Base-by-base conservation (phyloP, 2,113 vertebrate species). In the Coptodon bakossiorum region DNA sequence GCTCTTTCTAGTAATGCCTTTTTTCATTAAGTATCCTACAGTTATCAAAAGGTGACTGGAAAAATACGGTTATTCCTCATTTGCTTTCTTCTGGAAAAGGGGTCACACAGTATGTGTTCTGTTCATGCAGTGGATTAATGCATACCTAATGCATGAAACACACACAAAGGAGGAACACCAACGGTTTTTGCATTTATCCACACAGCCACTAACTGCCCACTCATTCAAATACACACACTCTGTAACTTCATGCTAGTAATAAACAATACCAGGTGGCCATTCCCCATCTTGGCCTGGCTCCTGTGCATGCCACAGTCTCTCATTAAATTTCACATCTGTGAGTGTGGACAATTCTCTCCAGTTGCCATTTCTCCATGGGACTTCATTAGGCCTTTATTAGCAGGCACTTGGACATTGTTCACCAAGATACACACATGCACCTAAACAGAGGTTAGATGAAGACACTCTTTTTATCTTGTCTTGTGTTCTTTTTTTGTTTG, bases 291-390 rank as follows among this genome's bases (percentile, higher is more conserved):
- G 87, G 90, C 57, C 66, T 87, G 61, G 81, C 76, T 88, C 85
- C 87, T 90, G 73, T 76, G 73, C 57, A 50, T 82, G 56, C 84
- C 86, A 81, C 84, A 52, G 40, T 56, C 86, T 90, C 85, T 96
- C 94, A 94, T 96, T 95, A 96, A 90, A 81, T 81, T 88, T 89
- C 86, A 93, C 93, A 96, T 93, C 93, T 95, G 94, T 93, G 92
- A 92, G 87, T 11, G 83, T 78, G 86, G 84, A 89, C 82, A 82
- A 31, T 13, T 87, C 86, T 73, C 87, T 92, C 89, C 86, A 87
- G 83, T 84, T 80, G 86, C 89, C 92, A 92, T 88, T 54, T 90
- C 86, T 88, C 89, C 81, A 68, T 48, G 19, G 88, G 89, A 86
- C 88, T 94, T 93, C 93, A 95, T 94, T 94, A 95, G 54, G 45